Percentiles rank a stretch among this genome's conserved stretches.
phyloP scores from a whole-genome alignment of 2,113 vertebrate species.

The Perca fluviatilis region DNA sequence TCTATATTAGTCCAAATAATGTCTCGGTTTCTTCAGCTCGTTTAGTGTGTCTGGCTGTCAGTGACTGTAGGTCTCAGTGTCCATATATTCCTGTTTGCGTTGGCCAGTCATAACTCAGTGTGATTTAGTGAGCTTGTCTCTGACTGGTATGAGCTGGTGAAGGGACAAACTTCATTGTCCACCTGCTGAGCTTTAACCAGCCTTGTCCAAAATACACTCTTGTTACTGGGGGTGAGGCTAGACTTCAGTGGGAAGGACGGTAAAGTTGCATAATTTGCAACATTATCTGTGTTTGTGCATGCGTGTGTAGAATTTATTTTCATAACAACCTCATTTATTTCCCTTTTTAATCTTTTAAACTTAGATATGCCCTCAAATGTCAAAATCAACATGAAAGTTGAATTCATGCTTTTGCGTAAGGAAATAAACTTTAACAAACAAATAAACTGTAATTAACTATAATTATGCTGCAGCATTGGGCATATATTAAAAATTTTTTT shows the following conservation, averaged over 20 bases:
- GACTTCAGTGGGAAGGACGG: not conserved
- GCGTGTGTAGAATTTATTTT: not conserved
- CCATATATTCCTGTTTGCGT: not conserved
- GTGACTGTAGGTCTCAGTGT: not conserved
- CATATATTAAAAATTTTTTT: too few species aligned
- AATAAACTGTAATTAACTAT: too few species aligned
- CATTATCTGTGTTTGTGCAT: not conserved
- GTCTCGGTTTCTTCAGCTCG: not conserved
- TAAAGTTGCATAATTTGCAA: not conserved
- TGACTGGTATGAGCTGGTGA: conserved; percentile 14
- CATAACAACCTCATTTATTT: not conserved
- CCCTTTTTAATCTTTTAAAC: too few species aligned
- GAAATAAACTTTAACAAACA: too few species aligned
- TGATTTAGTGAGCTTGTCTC: conserved; percentile 29
- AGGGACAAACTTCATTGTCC: conserved; percentile 25
- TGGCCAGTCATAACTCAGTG: conserved; percentile 2
- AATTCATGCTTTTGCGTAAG: too few species aligned
- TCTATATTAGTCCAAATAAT: conserved; percentile 22
- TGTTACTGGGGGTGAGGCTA: conserved; percentile 8
- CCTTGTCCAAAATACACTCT: conserved; percentile 6
- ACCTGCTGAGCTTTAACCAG: conserved; percentile 34
- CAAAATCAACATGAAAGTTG: too few species aligned
- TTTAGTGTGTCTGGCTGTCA: conserved; percentile 16
- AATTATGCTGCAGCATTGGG: too few species aligned
- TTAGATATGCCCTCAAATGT: too few species aligned